Evolutionary conservation across 2,797 vertebrate genomes (phyloP), one percentile per base, ranked within the genome.

Genomic region (Sciurus vulgaris): DNA sequence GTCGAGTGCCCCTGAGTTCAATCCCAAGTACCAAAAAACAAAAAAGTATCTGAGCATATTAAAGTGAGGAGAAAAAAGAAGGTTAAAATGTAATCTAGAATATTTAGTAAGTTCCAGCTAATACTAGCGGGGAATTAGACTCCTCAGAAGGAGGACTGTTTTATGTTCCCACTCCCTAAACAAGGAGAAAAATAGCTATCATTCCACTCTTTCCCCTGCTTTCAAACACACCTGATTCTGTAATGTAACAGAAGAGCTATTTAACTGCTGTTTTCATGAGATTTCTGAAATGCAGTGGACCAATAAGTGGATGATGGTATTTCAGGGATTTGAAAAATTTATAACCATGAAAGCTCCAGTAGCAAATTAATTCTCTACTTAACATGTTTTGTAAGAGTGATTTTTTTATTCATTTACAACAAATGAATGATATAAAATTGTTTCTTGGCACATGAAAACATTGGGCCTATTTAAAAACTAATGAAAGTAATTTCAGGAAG

Each of bases 251-350:
- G 85, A 56, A 89, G 89, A 97, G n/a, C 93, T 96, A 2, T 93
- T 96, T 95, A 94, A 95, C 54, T 77, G 30, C 41, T 70, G 10
- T 91, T 96, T 96, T 78, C 65, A 38, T 35, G 35, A 89, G 83
- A 76, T 91, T 95, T 96, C 83, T 96, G 89, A 95, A 97, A 82
- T 91, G 77, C 44, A 90, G 9, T 86, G 54, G 51, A 82, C 59
- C 44, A 86, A 26, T 78, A 95, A 96, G 93, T 95, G 47, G 88
- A 89, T 87, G 30, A 4, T 94, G 82, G 69, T 96, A 97, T 96
- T 96, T 79, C 26, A 85, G 78, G 59, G 93, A 95, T 97, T 95
- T 94, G 73, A 96, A 96, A 96, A 86, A 83, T 94, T 67, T 95
- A 73, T 88, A 92, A 87, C 63, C 78, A 41, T 4, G 41, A 92